Conservation (phyloP, 2,888 invertebrate species). For the Macaria liturata region DNA sequence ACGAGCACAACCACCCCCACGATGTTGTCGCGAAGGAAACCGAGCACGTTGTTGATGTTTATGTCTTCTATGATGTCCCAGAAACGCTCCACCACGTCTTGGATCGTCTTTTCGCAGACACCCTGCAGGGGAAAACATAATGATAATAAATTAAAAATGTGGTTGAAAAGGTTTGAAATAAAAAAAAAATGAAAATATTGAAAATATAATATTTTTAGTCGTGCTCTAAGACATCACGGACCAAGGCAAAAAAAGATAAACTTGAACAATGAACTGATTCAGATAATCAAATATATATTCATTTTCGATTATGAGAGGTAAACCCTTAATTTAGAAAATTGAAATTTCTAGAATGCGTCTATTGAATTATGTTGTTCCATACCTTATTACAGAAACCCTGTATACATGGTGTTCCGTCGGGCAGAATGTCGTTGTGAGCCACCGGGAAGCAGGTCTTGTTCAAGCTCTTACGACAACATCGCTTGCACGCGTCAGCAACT, state of each 20-base stretch:
- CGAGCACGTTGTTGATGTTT: conserved; percentile 95
- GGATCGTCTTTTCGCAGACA: conserved; percentile 95
- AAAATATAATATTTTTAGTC: background rate
- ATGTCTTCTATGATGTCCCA: conserved; percentile 99
- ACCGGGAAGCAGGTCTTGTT: conserved; percentile 97
- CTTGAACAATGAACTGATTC: too few relatives aligned
- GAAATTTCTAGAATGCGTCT: too few relatives aligned
- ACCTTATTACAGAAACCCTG: conserved; percentile 98
- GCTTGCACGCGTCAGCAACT: conserved; percentile 96
- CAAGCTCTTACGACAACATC: conserved; percentile 95
- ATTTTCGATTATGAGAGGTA: too few relatives aligned
- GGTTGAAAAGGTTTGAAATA: too few relatives aligned
- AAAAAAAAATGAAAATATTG: too few relatives aligned
- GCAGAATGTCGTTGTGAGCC: conserved; percentile 93
- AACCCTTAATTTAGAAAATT: too few relatives aligned
- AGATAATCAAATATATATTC: too few relatives aligned
- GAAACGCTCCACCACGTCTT: conserved; percentile 97
- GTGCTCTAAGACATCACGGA: too few relatives aligned
- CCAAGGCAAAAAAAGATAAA: too few relatives aligned
- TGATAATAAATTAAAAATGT: too few relatives aligned
- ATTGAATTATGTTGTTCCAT: conserved; percentile 14
- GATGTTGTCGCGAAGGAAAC: conserved; percentile 95
- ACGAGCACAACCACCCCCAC: conserved; percentile 96
- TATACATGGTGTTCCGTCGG: conserved; percentile 97
- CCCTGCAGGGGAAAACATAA: conserved; percentile 89